Evolutionary conservation across 2,888 invertebrate genomes (phyloP), one percentile per base, ranked within the genome.

Genomic region (Taphrorychus bicolor): DNA sequence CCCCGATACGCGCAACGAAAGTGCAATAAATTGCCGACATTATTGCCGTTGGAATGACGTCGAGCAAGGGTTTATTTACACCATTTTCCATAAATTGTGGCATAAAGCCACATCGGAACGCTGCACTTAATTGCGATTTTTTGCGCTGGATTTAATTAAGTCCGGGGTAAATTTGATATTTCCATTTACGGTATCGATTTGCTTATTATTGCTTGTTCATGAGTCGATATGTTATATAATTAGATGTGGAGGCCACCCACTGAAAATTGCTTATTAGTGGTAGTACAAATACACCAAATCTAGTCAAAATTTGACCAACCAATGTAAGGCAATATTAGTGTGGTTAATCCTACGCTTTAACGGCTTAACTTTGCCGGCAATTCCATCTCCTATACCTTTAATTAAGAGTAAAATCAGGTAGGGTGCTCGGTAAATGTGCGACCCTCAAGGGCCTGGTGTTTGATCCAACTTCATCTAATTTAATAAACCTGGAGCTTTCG

Each of bases 21-120:
- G 53, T 49, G 71, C 70, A 72, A 75, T 77, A 77, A 76, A 70
- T 75, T 74, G 71, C 63, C 56, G 63, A 76, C 70, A 73, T 78
- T 77, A 76, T 76, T 72, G 69, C 72, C 72, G 70, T 64, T 67
- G 66, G 66, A 70, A 73, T 72, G 73, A 74, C 70, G 72, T 71
- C 72, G 70, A 69, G 60, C 74, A 76, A 76, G 72, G 71, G 75
- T 76, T 75, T 76, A 76, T 76, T 76, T 76, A 76, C 74, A 73
- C 73, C 74, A 73, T 73, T 74, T 69, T 64, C 69, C 72, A 72
- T 70, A 63, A 66, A 69, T 52, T 60, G 58, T 61, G 21, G 56
- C 61, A 62, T 70, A 61, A 64, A 68, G 40, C 58, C 61, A 65
- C 24, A 61, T 61, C 61, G 45, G 48, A 61, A 61, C 24, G 49